Percentiles rank a stretch among this genome's conserved stretches.
phyloP scores from a whole-genome alignment of 1,140 invertebrate genomes.

The Adelges cooleyi region DNA sequence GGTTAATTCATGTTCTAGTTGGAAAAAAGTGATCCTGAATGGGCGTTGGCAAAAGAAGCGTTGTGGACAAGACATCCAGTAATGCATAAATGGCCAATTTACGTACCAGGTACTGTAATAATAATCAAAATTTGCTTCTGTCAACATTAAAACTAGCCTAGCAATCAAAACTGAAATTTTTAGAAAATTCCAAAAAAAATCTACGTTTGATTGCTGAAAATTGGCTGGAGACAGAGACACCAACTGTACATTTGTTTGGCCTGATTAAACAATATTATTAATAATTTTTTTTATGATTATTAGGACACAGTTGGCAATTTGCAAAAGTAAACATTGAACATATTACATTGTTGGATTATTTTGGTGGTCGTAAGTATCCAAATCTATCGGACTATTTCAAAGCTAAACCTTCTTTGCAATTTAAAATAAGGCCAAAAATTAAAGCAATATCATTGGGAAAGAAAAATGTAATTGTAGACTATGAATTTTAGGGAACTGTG shows the following conservation, averaged over 20 bases:
- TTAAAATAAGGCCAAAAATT: neutral
- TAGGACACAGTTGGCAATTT: constrained; percentile 63
- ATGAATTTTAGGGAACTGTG: constrained; percentile 14
- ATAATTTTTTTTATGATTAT: constrained; percentile 35
- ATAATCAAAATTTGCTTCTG: no score
- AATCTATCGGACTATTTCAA: constrained; percentile 48
- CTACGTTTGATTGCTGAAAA: no score
- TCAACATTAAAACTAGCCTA: no score
- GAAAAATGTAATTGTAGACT: constrained; percentile 6
- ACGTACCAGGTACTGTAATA: constrained; percentile 24
- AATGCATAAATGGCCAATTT: constrained; percentile 48
- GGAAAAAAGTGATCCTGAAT: constrained; percentile 45
- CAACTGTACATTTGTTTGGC: no score
- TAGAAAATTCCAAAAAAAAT: no score
- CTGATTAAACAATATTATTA: no score
- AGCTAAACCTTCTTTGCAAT: neutral
- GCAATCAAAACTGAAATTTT: no score
- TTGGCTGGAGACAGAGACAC: no score
- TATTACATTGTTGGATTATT: constrained; percentile 60
- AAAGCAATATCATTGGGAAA: neutral
- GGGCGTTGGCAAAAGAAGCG: constrained; percentile 47
- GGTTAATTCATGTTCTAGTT: constrained; percentile 41
- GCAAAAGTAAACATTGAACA: constrained; percentile 57
- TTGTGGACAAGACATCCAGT: constrained; percentile 58
- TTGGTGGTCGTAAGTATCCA: constrained; percentile 60